Conservation (phyloP, 2,113 vertebrate species). For the Actenoides lindsayi region DNA sequence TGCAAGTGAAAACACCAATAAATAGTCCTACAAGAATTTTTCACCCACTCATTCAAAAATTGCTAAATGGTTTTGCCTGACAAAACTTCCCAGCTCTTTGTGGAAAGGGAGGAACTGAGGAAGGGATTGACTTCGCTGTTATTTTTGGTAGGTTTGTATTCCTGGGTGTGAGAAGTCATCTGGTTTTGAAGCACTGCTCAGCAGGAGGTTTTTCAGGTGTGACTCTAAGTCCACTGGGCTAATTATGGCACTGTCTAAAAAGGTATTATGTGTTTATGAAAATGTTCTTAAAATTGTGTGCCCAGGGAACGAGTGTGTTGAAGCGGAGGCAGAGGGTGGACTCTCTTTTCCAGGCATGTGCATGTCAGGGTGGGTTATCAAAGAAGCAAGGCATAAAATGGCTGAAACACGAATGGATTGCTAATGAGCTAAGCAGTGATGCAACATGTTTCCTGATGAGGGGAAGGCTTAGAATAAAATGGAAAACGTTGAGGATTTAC, state of each 20-base stretch:
- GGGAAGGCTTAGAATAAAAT: background rate
- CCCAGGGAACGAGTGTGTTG: accelerated
- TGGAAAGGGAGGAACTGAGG: background rate
- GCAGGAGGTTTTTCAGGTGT: background rate
- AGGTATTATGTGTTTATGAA: background rate
- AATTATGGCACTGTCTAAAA: background rate
- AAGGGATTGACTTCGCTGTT: background rate
- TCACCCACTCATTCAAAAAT: background rate
- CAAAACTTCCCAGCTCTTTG: background rate
- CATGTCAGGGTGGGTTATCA: background rate
- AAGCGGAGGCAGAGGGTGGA: background rate
- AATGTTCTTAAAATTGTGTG: background rate
- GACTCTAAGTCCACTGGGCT: background rate
- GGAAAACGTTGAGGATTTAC: background rate
- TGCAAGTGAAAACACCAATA: background rate
- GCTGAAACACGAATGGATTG: background rate
- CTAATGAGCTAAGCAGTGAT: background rate
- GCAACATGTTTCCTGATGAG: background rate
- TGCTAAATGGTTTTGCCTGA: background rate
- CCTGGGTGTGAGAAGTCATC: background rate
- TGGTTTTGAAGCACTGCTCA: background rate
- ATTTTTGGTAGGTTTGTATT: background rate
- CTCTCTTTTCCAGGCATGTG: background rate
- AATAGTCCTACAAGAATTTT: background rate
- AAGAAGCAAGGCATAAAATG: background rate